These are phyloP conservation scores for Lathamus discolor DNA, from an alignment of 2,113 vertebrate genomes.

Conservation along the genomic window DNA sequence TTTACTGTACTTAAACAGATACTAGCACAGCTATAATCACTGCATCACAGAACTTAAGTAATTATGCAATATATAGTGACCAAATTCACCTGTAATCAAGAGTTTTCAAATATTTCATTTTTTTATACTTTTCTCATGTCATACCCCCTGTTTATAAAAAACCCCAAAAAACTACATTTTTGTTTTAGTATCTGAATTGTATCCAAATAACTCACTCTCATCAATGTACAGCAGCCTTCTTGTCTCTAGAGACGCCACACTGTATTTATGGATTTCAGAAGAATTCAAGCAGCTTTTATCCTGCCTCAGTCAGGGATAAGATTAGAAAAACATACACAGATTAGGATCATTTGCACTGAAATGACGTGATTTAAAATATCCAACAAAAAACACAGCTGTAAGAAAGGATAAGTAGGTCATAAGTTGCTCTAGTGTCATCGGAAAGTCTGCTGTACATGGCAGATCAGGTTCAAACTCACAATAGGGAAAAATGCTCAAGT, in stretches of 20 bases:
- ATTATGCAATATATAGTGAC: neutral
- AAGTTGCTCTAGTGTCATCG: neutral
- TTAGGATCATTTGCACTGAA: neutral
- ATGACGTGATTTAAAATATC: neutral
- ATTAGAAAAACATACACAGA: neutral
- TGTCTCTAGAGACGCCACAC: neutral
- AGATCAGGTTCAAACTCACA: neutral
- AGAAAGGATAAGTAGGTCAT: neutral
- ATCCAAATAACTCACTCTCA: neutral
- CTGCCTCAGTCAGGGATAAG: neutral
- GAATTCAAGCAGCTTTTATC: neutral
- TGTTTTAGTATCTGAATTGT: neutral
- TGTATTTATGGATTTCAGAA: neutral
- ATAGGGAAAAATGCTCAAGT: neutral
- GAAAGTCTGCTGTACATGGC: neutral
- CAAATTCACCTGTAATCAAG: neutral
- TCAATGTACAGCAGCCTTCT: neutral
- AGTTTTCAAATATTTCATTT: neutral
- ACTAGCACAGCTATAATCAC: neutral
- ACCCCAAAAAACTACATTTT: neutral
- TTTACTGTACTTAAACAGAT: neutral
- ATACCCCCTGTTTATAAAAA: neutral
- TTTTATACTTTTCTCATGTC: neutral
- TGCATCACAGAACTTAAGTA: neutral
- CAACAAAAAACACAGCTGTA: neutral